Evolutionary conservation across 2,113 vertebrate genomes (phyloP).

Genomic region (Crotalus helleri): DNA sequence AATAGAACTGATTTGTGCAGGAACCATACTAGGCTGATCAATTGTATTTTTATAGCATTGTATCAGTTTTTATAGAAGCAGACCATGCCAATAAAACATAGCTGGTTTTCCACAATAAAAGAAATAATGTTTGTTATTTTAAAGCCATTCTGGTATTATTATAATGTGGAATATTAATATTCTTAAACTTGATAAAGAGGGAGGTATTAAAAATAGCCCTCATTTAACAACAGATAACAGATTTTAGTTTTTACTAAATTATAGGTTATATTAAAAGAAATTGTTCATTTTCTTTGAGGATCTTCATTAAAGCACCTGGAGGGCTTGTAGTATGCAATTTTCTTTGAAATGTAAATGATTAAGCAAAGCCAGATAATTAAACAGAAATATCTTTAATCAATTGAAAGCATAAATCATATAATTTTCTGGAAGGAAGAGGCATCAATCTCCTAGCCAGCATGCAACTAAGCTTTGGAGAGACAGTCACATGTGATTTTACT

Average conservation of each 20-base stretch:
- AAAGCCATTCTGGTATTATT: background rate
- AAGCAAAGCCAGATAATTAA: constrained; percentile 7
- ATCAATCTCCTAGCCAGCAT: background rate
- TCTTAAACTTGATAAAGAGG: background rate
- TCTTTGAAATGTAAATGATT: constrained; percentile 11
- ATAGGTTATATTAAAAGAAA: background rate
- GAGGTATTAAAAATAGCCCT: background rate
- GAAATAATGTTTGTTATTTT: background rate
- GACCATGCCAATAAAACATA: background rate
- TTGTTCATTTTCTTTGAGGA: background rate
- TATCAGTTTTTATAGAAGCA: background rate
- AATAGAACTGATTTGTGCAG: background rate
- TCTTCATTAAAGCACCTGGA: constrained; percentile 6
- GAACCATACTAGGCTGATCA: background rate
- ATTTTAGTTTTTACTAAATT: background rate
- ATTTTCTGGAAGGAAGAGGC: background rate
- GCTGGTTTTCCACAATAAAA: background rate
- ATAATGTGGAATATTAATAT: background rate
- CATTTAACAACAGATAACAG: background rate
- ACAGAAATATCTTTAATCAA: constrained; percentile 10
- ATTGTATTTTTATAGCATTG: background rate
- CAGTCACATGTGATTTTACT: background rate
- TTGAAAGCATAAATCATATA: background rate
- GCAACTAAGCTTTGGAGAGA: background rate
- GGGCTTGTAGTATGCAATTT: background rate